Evolutionary conservation across 2,113 vertebrate genomes (phyloP), one percentile per base, ranked within the genome.

Genomic region (Hyperoodon ampullatus): DNA sequence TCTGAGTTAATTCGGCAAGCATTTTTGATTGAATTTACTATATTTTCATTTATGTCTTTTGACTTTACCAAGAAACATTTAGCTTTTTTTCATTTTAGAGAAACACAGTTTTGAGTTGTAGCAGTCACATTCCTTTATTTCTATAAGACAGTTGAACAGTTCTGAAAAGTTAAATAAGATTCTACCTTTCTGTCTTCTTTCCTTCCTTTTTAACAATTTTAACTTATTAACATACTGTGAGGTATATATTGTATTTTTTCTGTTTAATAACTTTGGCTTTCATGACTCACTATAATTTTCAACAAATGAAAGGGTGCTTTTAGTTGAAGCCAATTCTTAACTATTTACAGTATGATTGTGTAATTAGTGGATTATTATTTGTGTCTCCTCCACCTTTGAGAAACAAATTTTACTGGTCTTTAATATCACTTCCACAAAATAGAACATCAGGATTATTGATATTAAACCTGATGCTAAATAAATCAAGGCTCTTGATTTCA

Each of bases 291-390:
- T 70, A 2, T 97, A 83, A 88, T 96, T 97, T 97, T 93, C 61
- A 96, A 15, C 55, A 95, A 50, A 93, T 78, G 7, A 97, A 95
- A 98, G 90, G 8, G 39, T 61, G 47, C 91, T 97, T 77, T 87
- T 88, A 47, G 53, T 53, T 58, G 47, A 85, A 85, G 21, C 58
- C 55, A 96, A n/a, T 35, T 83, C n/a, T 97, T 75, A 80, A 63
- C 11, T 47, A 70, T 63, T 92, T 85, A 90, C 89, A 2, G 60
- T 33, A 35, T 95, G 44, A 47, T 55, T 60, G 58, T 88, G 35
- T 88, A 77, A 60, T 44, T 88, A 77, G 58, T 94, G 39, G 24
- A 35, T 83, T 94, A 65, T 78, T 95, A 35, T 87, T 94, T 91
- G 28, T 71, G 58, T 81, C n/a, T 96, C 11, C 80, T 94, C 60